Base-by-base conservation (phyloP, 2,113 vertebrate genomes). In the Triplophysa rosa region DNA sequence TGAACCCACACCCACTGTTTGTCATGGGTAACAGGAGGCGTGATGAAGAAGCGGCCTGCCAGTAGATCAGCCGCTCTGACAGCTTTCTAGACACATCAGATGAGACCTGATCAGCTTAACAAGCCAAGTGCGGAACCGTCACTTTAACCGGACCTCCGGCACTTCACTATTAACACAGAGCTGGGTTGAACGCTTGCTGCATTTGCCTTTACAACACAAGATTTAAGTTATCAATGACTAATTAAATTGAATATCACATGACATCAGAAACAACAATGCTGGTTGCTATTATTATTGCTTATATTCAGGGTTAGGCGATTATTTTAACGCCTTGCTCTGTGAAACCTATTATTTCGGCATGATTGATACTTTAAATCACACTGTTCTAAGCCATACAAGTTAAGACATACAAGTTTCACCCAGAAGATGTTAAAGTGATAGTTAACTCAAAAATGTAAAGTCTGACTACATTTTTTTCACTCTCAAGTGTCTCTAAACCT, bases 1-100 rank as follows among this genome's bases (percentile, higher is more conserved):
- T 56, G 61, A 19, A 29, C 33, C 16, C 29, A 72, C 8, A 64
- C 33, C 58, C 66, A 42, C 63, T 21, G 54, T 45, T 74, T 23
- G 47, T 23, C 2, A 74, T 68, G 40, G 62, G 21, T 54, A 68
- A 61, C n/a, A 11, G 10, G 2, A 13, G 56, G 56, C 24, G 52
- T 26, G 17, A 83, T 77, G 84, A 88, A 87, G 67, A 83, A 90
- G 87, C 82, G 59, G 23, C 2, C 80, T 80, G 14, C 16, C 67
- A 11, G 88, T 84, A 64, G 40, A 69, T 85, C 76, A 56, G 54
- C 49, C n/a, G 8, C n/a, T 21, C 54, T 54, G 49, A 54, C 49
- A 54, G 47, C 4, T 16, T 1, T 16, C 52, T 56, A 19, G 54
- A 58, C n/a, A 59, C 63, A 13, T 64, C 26, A 40, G 64, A 13